A percentile compares a stretch with the other conserved stretches of the same genome.
These are phyloP conservation scores for Danio albolineatus DNA, from an alignment of 2,797 vertebrate genomes.

Conservation along the genomic window DNA sequence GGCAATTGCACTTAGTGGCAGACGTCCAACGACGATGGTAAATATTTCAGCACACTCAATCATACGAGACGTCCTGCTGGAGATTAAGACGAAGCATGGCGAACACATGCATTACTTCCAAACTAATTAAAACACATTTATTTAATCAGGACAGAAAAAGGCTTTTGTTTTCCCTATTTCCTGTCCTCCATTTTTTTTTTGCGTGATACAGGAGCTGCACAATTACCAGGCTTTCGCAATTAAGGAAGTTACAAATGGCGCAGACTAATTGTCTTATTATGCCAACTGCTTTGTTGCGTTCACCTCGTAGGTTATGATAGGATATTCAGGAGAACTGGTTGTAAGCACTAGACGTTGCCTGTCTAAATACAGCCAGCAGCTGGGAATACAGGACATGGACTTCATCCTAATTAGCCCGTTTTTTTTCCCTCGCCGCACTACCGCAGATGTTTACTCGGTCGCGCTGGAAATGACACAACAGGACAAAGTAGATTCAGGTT, in stretches of 20 bases:
- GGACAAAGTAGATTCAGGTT: slow-evolving; percentile 28
- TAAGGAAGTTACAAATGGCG: slow-evolving; percentile 40
- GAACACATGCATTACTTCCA: slow-evolving; percentile 27
- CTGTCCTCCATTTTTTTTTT: neutral
- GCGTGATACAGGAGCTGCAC: slow-evolving; percentile 33
- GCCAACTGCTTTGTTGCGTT: slow-evolving; percentile 9
- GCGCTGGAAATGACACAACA: slow-evolving; percentile 28
- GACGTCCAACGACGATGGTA: slow-evolving; percentile 28
- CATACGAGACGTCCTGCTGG: neutral
- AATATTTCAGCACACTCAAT: slow-evolving; percentile 45
- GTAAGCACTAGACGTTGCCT: slow-evolving; percentile 10
- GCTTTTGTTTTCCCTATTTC: neutral
- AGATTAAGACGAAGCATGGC: slow-evolving; percentile 36
- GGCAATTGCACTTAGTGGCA: slow-evolving; percentile 41
- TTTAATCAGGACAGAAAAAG: slow-evolving; percentile 42
- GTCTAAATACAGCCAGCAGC: slow-evolving; percentile 34
- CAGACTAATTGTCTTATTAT: slow-evolving; percentile 41
- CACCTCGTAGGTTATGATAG: slow-evolving; percentile 4
- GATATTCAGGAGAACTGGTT: slow-evolving; percentile 6
- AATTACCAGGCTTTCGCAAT: slow-evolving; percentile 36
- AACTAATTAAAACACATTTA: slow-evolving; percentile 52
- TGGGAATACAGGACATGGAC: slow-evolving; percentile 47
- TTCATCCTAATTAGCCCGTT: slow-evolving; percentile 40
- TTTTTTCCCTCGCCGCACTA: neutral
- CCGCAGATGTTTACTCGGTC: slow-evolving; percentile 44